These are phyloP conservation scores for Diloba caeruleocephala DNA, from an alignment of 2,888 invertebrate species.

Conservation along the genomic window DNA sequence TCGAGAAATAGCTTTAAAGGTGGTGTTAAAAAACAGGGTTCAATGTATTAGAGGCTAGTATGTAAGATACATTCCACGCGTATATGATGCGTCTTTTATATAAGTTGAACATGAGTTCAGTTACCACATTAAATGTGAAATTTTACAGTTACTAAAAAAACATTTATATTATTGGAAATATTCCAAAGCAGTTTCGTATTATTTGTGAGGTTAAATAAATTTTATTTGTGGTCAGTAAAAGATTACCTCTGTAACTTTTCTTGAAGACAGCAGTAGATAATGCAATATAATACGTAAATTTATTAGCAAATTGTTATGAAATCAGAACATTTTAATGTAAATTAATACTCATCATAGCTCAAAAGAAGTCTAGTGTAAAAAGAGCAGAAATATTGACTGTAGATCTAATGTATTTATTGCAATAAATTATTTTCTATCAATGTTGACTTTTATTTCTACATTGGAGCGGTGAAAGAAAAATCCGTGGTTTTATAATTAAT, in stretches of 20 bases:
- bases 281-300: not conserved
- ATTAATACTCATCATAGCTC: conserved; percentile 7
- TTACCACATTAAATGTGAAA: conserved; percentile 39
- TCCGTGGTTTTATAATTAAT: conserved; percentile 77
- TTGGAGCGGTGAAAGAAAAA: conserved; percentile 61
- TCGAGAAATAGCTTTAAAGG: conserved; percentile 19
- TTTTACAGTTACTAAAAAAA: conserved; percentile 1
- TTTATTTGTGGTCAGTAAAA: too few species aligned
- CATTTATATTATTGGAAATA: not conserved
- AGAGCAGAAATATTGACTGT: conserved; percentile 10
- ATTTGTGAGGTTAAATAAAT: too few species aligned
- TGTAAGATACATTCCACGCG: conserved; percentile 44
- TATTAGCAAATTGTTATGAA: conserved; percentile 6
- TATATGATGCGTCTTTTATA: conserved; percentile 13
- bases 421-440: conserved; percentile 54
- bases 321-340: conserved; percentile 2
- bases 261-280: conserved; percentile 18
- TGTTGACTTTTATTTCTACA: conserved; percentile 36
- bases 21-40: conserved; percentile 37
- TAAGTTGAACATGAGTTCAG: conserved; percentile 9
- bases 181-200: too few species aligned
- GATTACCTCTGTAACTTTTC: too few species aligned
- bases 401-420: conserved; percentile 20
- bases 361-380: conserved; percentile 9
- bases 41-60: conserved; percentile 17